Evolutionary conservation across 2,113 vertebrate genomes (phyloP).

Genomic region (Hydrolagus affinis): DNA sequence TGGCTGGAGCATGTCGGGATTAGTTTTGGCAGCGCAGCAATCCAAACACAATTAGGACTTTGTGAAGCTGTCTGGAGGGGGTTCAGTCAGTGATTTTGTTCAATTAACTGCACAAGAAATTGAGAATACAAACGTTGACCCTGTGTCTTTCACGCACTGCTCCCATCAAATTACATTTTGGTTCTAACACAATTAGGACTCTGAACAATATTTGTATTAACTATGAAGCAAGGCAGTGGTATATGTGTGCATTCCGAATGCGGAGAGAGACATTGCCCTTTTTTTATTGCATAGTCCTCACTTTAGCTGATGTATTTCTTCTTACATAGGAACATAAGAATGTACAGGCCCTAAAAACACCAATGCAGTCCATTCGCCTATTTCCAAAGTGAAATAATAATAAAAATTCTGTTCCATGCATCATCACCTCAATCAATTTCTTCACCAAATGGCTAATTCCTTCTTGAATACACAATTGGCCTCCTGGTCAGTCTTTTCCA

Average conservation of each 20-base stretch:
- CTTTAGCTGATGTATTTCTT: too few relatives aligned
- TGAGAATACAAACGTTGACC: slow-evolving; percentile 34
- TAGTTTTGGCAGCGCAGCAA: slow-evolving; percentile 23
- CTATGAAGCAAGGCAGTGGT: neutral
- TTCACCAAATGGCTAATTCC: too few relatives aligned
- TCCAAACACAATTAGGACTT: slow-evolving; percentile 37
- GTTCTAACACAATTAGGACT: neutral
- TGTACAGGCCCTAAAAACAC: too few relatives aligned
- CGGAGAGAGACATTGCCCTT: neutral
- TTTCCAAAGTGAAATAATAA: too few relatives aligned
- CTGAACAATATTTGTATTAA: neutral
- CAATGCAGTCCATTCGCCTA: too few relatives aligned
- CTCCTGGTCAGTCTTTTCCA: too few relatives aligned
- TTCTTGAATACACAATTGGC: too few relatives aligned
- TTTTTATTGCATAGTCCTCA: too few relatives aligned
- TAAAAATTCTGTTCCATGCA: too few relatives aligned
- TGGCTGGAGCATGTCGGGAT: neutral
- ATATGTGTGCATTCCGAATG: too few relatives aligned
- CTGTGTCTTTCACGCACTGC: slow-evolving; percentile 36
- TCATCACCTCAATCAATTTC: too few relatives aligned
- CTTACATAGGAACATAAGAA: too few relatives aligned
- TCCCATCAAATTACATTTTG: slow-evolving; percentile 7
- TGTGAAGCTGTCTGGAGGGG: slow-evolving; percentile 35
- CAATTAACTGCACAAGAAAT: slow-evolving; percentile 43
- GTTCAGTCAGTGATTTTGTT: slow-evolving; percentile 39